Evolutionary conservation across 2,113 vertebrate genomes (phyloP), one percentile per base, ranked within the genome.

Genomic region (Anser cygnoides): DNA sequence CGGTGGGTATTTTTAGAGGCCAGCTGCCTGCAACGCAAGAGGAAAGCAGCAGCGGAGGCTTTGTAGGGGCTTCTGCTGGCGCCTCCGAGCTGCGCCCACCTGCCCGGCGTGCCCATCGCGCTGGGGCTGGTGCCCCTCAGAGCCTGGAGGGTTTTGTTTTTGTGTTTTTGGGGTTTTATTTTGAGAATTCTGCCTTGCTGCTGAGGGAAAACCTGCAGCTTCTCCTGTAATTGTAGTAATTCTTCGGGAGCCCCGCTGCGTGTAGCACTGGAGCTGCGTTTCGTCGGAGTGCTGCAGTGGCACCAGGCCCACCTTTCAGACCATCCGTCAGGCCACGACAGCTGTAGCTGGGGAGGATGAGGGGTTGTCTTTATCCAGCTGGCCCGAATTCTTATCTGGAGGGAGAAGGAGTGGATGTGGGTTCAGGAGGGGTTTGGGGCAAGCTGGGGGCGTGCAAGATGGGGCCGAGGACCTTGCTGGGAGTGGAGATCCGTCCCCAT

Each of bases 1-100:
- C 90, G 93, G 90, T 2, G 86, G 61, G 90, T 96, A 94, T 96
- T 96, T 96, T 96, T 96, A 96, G 95, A 96, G 95, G 93, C 94
- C 92, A 95, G 95, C 95, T 96, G 95, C 92, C 90, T 94, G 90
- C 90, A 57, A 89, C 4, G 25, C 92, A 39, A 71, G 92, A 75
- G 73, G 75, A 92, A 73, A 52, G 90, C 79, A 67, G 76, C 82
- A 86, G 46, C 13, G 20, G 31, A 23, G 66, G 14, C 33, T 68
- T 52, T 71, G 68, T 18, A 71, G 44, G n/a, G 44, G 44, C 43
- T 59, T 39, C 43, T 29, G 57, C 44, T 22, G 44, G 58, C 19
- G 43, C 26, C 66, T 68, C 66, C 31, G 31, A 33, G 57, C 19
- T 33, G 57, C 31, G 11, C 50, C 23, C 13, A 52, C 50, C 23